Evolutionary conservation across 2,113 vertebrate species (phyloP).

Genomic region (Tenebrosternarchus preto): DNA sequence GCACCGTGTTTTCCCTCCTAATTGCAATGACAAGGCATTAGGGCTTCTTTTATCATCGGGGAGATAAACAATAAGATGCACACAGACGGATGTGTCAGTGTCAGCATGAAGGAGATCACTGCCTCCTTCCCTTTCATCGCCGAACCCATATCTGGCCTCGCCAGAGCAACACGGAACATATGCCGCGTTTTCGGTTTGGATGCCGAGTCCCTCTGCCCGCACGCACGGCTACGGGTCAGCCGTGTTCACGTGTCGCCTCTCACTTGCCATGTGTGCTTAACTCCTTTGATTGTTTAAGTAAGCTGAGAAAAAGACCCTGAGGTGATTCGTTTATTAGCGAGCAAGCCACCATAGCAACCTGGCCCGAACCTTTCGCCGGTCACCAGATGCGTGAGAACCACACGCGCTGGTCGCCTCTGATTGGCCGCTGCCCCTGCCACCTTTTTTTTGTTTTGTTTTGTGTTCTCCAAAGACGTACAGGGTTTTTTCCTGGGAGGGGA

Average conservation of each 20-base stretch:
- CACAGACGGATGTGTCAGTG: slow-evolving; percentile 52
- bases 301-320: slow-evolving; percentile 73
- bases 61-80: slow-evolving; percentile 30
- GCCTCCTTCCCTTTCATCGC: slow-evolving; percentile 60
- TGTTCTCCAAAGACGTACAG: slow-evolving; percentile 47
- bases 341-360: slow-evolving; percentile 50
- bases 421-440: neutral
- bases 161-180: slow-evolving; percentile 64
- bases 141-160: slow-evolving; percentile 58
- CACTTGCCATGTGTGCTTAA: slow-evolving; percentile 68
- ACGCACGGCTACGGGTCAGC: slow-evolving; percentile 64
- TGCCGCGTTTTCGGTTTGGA: slow-evolving; percentile 65
- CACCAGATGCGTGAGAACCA: slow-evolving; percentile 43
- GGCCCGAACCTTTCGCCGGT: slow-evolving; percentile 9
- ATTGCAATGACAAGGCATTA: slow-evolving; percentile 70
- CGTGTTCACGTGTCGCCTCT: slow-evolving; percentile 36
- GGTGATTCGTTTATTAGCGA: slow-evolving; percentile 74
- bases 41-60: slow-evolving; percentile 64
- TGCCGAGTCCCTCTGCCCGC: slow-evolving; percentile 62
- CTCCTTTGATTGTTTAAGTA: slow-evolving; percentile 71
- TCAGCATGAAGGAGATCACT: slow-evolving; percentile 46
- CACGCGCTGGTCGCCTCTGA: slow-evolving; percentile 36
- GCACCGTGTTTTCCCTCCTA: slow-evolving; percentile 64
- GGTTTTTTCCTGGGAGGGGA: too few species aligned
- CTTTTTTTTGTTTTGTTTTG: slow-evolving; percentile 58